A percentile compares a stretch with the other conserved stretches of the same genome.
phyloP scores from a whole-genome alignment of 2,113 vertebrate genomes.

The Benitochromis conjunctus region DNA sequence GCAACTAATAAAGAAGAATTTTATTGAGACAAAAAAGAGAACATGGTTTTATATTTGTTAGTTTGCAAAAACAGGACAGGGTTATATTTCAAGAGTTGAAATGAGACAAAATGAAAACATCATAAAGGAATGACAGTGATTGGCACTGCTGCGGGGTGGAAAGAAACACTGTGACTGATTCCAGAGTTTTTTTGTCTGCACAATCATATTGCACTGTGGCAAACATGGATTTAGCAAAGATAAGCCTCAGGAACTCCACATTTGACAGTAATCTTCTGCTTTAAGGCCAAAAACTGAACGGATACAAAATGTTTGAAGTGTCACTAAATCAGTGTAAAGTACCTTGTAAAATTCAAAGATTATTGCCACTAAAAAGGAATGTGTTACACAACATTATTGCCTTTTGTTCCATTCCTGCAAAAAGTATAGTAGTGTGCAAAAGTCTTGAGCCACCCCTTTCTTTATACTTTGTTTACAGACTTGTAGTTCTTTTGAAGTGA shows the following conservation, averaged over 20 bases:
- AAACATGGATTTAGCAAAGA: not conserved
- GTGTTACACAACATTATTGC: not conserved
- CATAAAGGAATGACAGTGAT: not conserved
- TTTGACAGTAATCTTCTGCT: not conserved
- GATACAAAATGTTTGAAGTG: rapidly evolving
- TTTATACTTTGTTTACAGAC: not conserved
- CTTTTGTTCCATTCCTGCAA: not conserved
- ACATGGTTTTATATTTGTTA: not conserved
- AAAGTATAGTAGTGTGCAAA: not conserved
- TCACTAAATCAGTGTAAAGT: not conserved
- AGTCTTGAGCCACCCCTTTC: not conserved
- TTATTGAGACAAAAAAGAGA: not conserved
- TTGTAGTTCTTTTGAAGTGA: not conserved
- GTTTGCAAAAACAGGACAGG: not conserved
- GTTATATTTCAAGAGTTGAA: not conserved
- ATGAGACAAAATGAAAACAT: not conserved
- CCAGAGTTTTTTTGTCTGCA: rapidly evolving
- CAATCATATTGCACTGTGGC: not conserved
- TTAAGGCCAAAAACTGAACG: not conserved
- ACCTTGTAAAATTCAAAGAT: not conserved
- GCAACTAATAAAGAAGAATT: not conserved
- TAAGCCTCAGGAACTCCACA: not conserved
- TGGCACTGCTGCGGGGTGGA: not conserved
- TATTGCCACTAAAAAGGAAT: not conserved
- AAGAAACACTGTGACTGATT: not conserved